Percentiles rank a stretch among this genome's conserved stretches.
These are phyloP conservation scores for Xanthorhoe designata DNA, from an alignment of 2,888 invertebrate species.

Conservation along the genomic window DNA sequence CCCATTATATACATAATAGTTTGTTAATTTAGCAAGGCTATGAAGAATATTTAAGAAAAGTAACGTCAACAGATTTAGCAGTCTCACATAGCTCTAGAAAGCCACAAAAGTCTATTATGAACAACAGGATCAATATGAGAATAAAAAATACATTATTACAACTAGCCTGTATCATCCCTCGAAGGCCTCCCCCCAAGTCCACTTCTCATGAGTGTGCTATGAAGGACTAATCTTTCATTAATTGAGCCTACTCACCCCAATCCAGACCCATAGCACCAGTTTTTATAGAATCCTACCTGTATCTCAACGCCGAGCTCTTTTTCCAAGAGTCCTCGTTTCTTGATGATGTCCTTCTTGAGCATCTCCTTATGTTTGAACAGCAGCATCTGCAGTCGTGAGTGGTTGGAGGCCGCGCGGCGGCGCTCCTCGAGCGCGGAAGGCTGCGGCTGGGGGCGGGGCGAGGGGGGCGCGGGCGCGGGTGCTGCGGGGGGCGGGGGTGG, in stretches of 20 bases:
- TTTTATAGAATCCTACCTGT: conserved; percentile 82
- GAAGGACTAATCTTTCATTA: neutral
- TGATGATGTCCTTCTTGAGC: conserved; percentile 96
- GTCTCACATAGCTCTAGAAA: too few species aligned
- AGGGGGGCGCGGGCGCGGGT: conserved; percentile 23
- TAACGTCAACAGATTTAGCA: too few species aligned
- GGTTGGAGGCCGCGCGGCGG: conserved; percentile 83
- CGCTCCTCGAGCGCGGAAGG: conserved; percentile 71
- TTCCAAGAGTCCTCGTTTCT: conserved; percentile 94
- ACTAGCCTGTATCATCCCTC: too few species aligned
- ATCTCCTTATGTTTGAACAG: conserved; percentile 95
- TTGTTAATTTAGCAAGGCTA: too few species aligned
- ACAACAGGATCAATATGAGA: too few species aligned
- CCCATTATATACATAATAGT: too few species aligned
- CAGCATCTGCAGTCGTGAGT: conserved; percentile 89
- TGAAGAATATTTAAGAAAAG: too few species aligned
- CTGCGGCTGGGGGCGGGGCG: conserved; percentile 47
- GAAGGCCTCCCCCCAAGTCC: too few species aligned
- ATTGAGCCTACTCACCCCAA: too few species aligned
- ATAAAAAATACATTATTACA: too few species aligned
- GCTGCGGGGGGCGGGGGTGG: conserved; percentile 37
- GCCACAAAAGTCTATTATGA: too few species aligned
- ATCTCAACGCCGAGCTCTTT: conserved; percentile 96
- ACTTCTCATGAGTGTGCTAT: too few species aligned
- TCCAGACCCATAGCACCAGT: neutral